phyloP scores from a whole-genome alignment of 2,888 invertebrate genomes.

The Machimus atricapillus region DNA sequence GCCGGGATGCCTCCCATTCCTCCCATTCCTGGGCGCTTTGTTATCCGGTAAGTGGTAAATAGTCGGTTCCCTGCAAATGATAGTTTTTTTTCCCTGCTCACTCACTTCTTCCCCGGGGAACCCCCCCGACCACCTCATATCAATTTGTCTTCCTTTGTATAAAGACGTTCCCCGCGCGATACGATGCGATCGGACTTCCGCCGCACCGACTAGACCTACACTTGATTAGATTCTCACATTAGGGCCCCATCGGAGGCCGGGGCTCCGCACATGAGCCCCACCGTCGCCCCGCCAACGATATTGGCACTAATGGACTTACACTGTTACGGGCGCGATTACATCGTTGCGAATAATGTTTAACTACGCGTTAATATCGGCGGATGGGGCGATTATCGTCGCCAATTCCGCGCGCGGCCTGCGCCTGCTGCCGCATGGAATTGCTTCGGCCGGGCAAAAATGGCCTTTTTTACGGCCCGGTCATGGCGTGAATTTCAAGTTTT shows the following conservation, averaged over 20 bases:
- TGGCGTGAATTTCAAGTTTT: neutral
- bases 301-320: slow-evolving; percentile 30
- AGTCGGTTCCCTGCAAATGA: slow-evolving; percentile 18
- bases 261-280: neutral
- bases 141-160: slow-evolving; percentile 38
- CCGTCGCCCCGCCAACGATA: neutral
- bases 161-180: slow-evolving; percentile 11
- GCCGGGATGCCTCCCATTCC: neutral
- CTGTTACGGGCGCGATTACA: slow-evolving; percentile 10
- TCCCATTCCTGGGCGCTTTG: neutral
- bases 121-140: neutral
- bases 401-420: neutral
- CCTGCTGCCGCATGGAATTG: neutral
- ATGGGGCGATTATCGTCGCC: slow-evolving; percentile 25
- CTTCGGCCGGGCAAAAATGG: neutral
- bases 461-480: neutral
- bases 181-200: neutral
- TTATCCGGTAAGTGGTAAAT: slow-evolving; percentile 31
- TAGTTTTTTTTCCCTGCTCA: slow-evolving; percentile 12
- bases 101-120: neutral
- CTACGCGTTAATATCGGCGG: slow-evolving; percentile 16
- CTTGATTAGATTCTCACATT: slow-evolving; percentile 32
- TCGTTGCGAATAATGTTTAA: slow-evolving; percentile 33
- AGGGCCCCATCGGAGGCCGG: neutral
- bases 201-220: neutral